Conservation (phyloP, 1,140 invertebrate genomes). For the Drosophila paulistorum region DNA sequence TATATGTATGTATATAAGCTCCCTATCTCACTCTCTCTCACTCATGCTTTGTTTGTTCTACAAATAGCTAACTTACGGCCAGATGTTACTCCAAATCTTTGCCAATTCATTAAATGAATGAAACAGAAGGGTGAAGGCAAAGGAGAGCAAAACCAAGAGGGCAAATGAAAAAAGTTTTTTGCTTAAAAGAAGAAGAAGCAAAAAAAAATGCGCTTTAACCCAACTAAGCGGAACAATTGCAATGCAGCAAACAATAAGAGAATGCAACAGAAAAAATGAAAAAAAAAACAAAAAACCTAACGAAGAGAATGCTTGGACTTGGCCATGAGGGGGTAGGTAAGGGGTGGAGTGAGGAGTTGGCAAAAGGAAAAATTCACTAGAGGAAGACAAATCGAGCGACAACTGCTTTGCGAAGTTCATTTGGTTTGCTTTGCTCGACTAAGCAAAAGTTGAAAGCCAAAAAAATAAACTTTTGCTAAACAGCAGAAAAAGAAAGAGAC, state of each 20-base stretch:
- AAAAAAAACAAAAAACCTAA: background rate
- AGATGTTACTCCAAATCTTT: slow-evolving; percentile 26
- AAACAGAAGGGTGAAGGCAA: slow-evolving; percentile 15
- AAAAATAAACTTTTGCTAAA: slow-evolving; percentile 66
- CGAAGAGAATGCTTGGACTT: background rate
- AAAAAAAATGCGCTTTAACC: slow-evolving; percentile 27
- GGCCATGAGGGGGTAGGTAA: background rate
- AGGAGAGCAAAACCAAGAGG: background rate
- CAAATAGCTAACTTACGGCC: slow-evolving; percentile 42
- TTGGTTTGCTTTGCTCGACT: slow-evolving; percentile 58
- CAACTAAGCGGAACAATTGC: slow-evolving; percentile 79
- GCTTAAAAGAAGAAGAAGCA: background rate
- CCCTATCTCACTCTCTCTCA: background rate
- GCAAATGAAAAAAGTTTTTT: slow-evolving; percentile 70
- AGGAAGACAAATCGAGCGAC: slow-evolving; percentile 69
- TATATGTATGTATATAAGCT: background rate
- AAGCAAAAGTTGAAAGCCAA: slow-evolving; percentile 54
- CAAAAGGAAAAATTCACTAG: slow-evolving; percentile 19
- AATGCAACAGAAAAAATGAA: slow-evolving; percentile 24
- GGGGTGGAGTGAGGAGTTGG: slow-evolving; percentile 11
- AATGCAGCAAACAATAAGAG: slow-evolving; percentile 72
- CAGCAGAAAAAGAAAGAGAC: background rate
- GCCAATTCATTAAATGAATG: slow-evolving; percentile 62
- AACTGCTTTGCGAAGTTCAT: slow-evolving; percentile 60
- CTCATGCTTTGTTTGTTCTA: slow-evolving; percentile 13